Percentiles rank a stretch among this genome's conserved stretches.
Conservation (phyloP, 1,140 invertebrate species). For the Aphaenogaster ashmeadi region DNA sequence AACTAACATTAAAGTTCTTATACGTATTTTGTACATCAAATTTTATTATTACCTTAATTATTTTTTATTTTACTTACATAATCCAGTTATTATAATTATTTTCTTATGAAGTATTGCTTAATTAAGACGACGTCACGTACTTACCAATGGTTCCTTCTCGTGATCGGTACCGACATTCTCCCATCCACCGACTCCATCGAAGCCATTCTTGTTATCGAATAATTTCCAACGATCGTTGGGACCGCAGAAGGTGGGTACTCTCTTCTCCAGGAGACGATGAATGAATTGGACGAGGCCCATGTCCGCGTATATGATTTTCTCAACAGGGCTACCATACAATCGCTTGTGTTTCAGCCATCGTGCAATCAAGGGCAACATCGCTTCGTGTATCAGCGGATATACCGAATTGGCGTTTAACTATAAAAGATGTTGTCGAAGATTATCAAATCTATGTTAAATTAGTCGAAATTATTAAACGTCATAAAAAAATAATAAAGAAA, state of each 20-base stretch:
- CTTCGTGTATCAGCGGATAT: slow-evolving; percentile 87
- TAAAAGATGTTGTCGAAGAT: slow-evolving; percentile 67
- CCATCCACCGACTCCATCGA: slow-evolving; percentile 86
- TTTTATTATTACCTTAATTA: neutral
- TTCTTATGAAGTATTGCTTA: neutral
- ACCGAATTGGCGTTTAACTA: slow-evolving; percentile 86
- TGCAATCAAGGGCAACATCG: slow-evolving; percentile 83
- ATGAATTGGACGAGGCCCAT: slow-evolving; percentile 88
- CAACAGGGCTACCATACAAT: slow-evolving; percentile 86
- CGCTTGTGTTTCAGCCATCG: slow-evolving; percentile 85
- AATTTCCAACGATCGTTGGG: slow-evolving; percentile 87
- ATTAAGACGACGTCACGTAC: neutral
- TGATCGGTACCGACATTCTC: slow-evolving; percentile 86
- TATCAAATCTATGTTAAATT: neutral
- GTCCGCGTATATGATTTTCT: slow-evolving; percentile 87
- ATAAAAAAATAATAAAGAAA: neutral
- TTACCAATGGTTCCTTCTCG: slow-evolving; percentile 85
- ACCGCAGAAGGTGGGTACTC: slow-evolving; percentile 88
- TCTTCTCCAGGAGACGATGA: slow-evolving; percentile 88
- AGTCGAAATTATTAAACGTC: neutral
- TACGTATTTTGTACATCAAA: neutral
- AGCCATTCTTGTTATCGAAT: slow-evolving; percentile 85
- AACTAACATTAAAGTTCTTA: neutral
- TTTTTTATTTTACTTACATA: neutral
- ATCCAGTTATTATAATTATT: neutral